Conservation (phyloP, 2,888 invertebrate species). For the Xestobium rufovillosum region DNA sequence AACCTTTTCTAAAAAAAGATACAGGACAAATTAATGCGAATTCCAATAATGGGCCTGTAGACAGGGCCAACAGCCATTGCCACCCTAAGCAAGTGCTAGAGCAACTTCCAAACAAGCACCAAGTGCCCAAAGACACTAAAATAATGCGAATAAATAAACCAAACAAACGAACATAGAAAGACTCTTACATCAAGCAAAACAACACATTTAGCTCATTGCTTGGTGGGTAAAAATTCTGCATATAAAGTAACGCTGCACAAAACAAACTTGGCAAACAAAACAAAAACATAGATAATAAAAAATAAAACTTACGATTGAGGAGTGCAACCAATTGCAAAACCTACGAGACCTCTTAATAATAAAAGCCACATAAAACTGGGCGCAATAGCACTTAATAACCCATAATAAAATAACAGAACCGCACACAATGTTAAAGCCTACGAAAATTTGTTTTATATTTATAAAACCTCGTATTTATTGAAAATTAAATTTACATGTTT, state of each 20-base stretch:
- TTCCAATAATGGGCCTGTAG: slow-evolving; percentile 77
- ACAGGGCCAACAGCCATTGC: slow-evolving; percentile 86
- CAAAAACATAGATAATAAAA: slow-evolving; percentile 18
- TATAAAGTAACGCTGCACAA: slow-evolving; percentile 79
- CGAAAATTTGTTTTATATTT: slow-evolving; percentile 25
- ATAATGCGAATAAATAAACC: slow-evolving; percentile 21
- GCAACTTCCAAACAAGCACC: slow-evolving; percentile 92
- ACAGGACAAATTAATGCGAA: slow-evolving; percentile 77
- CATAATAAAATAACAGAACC: slow-evolving; percentile 85
- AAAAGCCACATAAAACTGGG: slow-evolving; percentile 89
- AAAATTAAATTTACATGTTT: slow-evolving; percentile 61
- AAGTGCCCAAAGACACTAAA: slow-evolving; percentile 90
- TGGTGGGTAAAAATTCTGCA: slow-evolving; percentile 91
- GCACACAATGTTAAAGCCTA: slow-evolving; percentile 87
- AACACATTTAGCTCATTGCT: slow-evolving; percentile 90
- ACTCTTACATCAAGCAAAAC: slow-evolving; percentile 86
- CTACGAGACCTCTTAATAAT: slow-evolving; percentile 83
- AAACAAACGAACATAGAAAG: too few relatives aligned
- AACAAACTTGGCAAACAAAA: slow-evolving; percentile 27
- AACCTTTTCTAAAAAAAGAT: slow-evolving; percentile 21
- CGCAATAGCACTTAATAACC: slow-evolving; percentile 80
- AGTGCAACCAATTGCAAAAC: slow-evolving; percentile 94
- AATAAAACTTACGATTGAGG: slow-evolving; percentile 82
- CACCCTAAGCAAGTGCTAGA: slow-evolving; percentile 83
- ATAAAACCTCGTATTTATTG: slow-evolving; percentile 3